phyloP scores from a whole-genome alignment of 2,113 vertebrate species.

The Crotalus tigris region DNA sequence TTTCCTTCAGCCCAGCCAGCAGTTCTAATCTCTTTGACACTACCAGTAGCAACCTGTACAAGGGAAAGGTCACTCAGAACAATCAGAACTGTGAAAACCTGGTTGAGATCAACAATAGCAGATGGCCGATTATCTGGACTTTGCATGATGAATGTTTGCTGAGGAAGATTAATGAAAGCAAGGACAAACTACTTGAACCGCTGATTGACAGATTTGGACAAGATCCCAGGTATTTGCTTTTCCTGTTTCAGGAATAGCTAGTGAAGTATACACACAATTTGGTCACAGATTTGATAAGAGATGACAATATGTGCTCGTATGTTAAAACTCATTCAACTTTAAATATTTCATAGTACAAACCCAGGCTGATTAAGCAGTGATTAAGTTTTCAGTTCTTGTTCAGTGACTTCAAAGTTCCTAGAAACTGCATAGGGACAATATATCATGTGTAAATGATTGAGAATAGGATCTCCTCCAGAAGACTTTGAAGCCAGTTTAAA shows the following conservation, averaged over 20 bases:
- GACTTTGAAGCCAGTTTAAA: background rate
- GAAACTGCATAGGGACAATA: conserved; percentile 3
- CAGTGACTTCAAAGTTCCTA: background rate
- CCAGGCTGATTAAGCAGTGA: conserved; percentile 5
- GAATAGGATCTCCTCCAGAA: conserved; percentile 8
- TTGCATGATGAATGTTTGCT: background rate
- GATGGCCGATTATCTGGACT: background rate
- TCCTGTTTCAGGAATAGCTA: background rate
- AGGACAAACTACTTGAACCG: background rate
- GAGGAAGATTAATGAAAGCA: background rate
- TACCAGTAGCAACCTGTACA: background rate
- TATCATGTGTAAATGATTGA: background rate
- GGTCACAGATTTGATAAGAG: background rate
- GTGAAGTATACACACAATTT: background rate
- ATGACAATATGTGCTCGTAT: background rate
- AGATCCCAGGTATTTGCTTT: background rate
- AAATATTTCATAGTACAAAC: background rate
- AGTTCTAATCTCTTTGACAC: background rate
- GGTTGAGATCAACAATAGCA: background rate
- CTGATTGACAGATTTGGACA: background rate
- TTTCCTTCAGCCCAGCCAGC: background rate
- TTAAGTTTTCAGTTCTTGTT: background rate
- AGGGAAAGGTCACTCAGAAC: background rate
- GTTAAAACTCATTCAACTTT: background rate
- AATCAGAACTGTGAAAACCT: background rate